phyloP scores from a whole-genome alignment of 2,797 vertebrate species.

The Eremophila alpestris region DNA sequence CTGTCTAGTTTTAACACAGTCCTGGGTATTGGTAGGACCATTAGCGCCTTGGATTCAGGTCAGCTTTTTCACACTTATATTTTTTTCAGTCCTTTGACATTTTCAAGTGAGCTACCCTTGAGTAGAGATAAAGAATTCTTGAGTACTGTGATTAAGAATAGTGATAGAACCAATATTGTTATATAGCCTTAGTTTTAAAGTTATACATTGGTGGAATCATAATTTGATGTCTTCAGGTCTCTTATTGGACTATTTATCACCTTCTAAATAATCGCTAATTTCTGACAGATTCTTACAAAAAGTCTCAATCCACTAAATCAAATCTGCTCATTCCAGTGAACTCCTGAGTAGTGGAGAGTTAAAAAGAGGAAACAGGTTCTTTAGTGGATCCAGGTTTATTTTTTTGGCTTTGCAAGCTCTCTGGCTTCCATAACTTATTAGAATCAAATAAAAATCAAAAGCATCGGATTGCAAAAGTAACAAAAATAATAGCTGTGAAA shows the following conservation, averaged over 20 bases:
- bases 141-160: neutral
- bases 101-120: too few relatives aligned
- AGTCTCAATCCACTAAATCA: neutral
- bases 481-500: conserved; percentile 19
- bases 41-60: neutral
- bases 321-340: neutral
- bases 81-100: neutral
- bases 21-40: neutral
- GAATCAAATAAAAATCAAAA: conserved; percentile 42
- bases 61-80: neutral
- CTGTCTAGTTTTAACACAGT: neutral
- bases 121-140: neutral
- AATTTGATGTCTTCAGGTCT: neutral
- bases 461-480: conserved; percentile 30
- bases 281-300: neutral
- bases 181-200: neutral
- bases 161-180: neutral
- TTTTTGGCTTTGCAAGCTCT: conserved; percentile 32
- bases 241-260: neutral
- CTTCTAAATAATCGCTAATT: neutral
- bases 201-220: neutral
- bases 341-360: neutral
- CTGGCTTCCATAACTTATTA: conserved; percentile 36
- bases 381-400: conserved; percentile 46
- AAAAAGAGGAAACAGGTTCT: neutral